phyloP scores from a whole-genome alignment of 2,113 vertebrate species.

The Halichoeres trimaculatus region DNA sequence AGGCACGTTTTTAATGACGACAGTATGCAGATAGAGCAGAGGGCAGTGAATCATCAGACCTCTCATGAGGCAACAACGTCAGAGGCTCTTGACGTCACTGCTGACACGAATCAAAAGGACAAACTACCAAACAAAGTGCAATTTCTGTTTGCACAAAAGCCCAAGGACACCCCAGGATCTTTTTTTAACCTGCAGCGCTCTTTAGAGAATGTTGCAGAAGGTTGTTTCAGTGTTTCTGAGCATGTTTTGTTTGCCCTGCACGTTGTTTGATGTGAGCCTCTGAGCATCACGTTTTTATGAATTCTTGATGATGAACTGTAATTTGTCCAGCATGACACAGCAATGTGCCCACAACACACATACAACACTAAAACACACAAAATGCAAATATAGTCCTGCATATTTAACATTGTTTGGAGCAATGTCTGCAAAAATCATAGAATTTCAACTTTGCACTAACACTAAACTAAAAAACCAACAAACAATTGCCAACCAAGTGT shows the following conservation, averaged over 20 bases:
- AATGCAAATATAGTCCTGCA: too few relatives aligned
- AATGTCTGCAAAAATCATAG: too few relatives aligned
- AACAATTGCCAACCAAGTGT: too few relatives aligned
- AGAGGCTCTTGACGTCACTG: slow-evolving; percentile 27
- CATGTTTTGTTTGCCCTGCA: not conserved
- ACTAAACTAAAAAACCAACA: too few relatives aligned
- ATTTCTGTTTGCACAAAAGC: not conserved
- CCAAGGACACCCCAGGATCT: not conserved
- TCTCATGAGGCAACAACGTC: not conserved
- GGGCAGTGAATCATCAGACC: slow-evolving; percentile 5
- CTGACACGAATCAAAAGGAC: slow-evolving; percentile 6
- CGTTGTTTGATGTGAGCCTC: not conserved
- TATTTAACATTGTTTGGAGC: too few relatives aligned
- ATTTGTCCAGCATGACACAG: too few relatives aligned
- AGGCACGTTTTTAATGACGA: not conserved
- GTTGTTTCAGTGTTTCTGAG: not conserved
- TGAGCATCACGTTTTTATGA: not conserved
- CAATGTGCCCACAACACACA: too few relatives aligned
- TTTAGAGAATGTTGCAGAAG: not conserved
- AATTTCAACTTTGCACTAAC: too few relatives aligned
- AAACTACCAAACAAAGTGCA: slow-evolving; percentile 12
- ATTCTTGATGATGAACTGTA: not conserved
- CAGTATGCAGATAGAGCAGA: not conserved
- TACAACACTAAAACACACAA: too few relatives aligned
- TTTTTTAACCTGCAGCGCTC: not conserved